These are phyloP conservation scores for Sesia apiformis DNA, from an alignment of 2,888 invertebrate species.

Conservation along the genomic window DNA sequence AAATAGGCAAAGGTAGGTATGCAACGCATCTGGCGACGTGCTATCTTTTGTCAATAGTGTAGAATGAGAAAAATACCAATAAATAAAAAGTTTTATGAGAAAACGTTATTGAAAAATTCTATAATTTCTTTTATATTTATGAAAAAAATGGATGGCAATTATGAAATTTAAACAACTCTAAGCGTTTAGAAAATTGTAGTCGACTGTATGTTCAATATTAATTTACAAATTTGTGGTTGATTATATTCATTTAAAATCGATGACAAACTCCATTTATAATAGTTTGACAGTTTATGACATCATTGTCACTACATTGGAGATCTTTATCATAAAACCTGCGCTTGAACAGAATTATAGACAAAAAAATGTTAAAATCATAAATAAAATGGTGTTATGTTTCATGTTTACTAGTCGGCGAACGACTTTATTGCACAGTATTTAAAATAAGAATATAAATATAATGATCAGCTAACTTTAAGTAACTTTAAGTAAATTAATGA, in stretches of 20 bases:
- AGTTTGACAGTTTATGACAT: constrained; percentile 1
- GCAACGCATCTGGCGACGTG: no score
- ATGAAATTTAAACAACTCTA: no score
- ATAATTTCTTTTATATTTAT: no score
- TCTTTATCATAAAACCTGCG: not conserved
- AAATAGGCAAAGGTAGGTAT: no score
- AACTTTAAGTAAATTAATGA: no score
- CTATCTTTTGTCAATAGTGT: no score
- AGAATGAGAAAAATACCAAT: not conserved
- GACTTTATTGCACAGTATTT: not conserved
- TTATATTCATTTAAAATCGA: not conserved
- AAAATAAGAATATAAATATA: not conserved
- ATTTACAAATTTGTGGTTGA: not conserved
- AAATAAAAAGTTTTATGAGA: not conserved
- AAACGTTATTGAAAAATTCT: no score
- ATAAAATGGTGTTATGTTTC: not conserved
- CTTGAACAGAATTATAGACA: not conserved
- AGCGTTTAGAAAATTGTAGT: no score
- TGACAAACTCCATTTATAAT: not conserved
- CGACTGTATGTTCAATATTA: no score
- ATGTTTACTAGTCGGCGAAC: not conserved
- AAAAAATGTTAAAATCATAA: not conserved
- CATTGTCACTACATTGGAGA: not conserved
- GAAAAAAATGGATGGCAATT: no score
- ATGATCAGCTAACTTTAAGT: no score